A percentile compares a stretch with the other conserved stretches of the same genome.
Conservation (phyloP, 2,888 invertebrate species). For the Tribolium freemani region DNA sequence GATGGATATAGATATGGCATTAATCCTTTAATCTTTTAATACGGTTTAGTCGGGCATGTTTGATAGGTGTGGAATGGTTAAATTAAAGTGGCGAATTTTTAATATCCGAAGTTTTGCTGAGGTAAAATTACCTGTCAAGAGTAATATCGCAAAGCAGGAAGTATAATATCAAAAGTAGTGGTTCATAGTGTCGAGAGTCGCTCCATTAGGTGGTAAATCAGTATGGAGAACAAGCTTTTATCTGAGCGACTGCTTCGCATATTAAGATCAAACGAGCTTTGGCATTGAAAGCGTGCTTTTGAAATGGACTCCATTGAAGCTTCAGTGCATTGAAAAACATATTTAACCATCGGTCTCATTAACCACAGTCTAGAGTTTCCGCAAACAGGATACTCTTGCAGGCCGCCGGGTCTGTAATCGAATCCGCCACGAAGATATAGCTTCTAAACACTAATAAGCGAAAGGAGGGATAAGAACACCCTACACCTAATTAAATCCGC, state of each 20-base stretch:
- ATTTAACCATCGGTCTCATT: constrained; percentile 59
- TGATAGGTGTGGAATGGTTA: background rate
- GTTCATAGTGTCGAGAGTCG: constrained; percentile 41
- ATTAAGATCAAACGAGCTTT: constrained; percentile 68
- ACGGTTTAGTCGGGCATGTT: background rate
- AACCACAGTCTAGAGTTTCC: constrained; percentile 62
- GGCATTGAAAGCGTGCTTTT: constrained; percentile 52
- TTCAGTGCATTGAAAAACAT: constrained; percentile 62
- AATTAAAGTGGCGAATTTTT: constrained; percentile 29
- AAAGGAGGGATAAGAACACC: constrained; percentile 40
- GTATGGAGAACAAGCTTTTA: constrained; percentile 58
- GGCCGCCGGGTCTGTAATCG: constrained; percentile 46
- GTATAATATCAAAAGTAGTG: constrained; percentile 52
- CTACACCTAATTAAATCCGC: constrained; percentile 40
- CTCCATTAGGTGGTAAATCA: constrained; percentile 60
- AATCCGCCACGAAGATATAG: constrained; percentile 37
- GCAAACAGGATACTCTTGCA: constrained; percentile 59
- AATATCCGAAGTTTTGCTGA: constrained; percentile 32
- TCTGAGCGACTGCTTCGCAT: constrained; percentile 63
- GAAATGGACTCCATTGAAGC: constrained; percentile 58
- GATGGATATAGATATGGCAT: background rate
- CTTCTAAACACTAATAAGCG: constrained; percentile 40
- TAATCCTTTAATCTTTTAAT: background rate
- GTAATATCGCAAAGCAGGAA: constrained; percentile 44
- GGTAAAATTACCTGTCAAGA: constrained; percentile 41